Base-by-base conservation (phyloP, 2,113 vertebrate genomes). In the Heliornis fulica region DNA sequence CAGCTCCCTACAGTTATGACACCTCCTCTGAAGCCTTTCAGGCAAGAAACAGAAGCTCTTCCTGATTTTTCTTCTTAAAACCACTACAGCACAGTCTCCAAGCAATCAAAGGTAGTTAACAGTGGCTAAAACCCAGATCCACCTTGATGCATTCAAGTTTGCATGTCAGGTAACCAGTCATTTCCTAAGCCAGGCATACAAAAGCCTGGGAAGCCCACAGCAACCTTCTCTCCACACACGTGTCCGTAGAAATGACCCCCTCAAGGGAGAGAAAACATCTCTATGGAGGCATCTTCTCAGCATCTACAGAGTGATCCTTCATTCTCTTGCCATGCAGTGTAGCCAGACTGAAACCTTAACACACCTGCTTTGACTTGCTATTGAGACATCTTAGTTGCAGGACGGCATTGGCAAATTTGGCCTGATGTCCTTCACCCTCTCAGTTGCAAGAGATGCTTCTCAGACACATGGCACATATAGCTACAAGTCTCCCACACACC, bases 341-440 rank as follows among this genome's bases (percentile, higher is more conserved):
- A 75, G 40, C 12, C 40, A 43, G 34, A n/a, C 38, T 5, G 56
- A 8, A 68, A 51, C 29, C 10, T 14, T 9, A 72, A 10, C 22
- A 32, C 18, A 10, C 12, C 65, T 79, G 26, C 70, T 90, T 56
- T 29, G 19, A 32, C 28, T 22, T 65, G 17, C 25, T 71, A 10
- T 14, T 3, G 5, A 81, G 45, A 11, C 76, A 50, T 36, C 21
- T 46, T 31, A 80, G 60, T 10, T 84, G 36, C 61, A 34, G 70
- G 22, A 25, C 60, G 84, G 11, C 13, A 32, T 5, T 45, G 57
- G 36, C 32, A 76, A 31, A 21, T 22, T 36, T n/a, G 15, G 19
- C 36, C 41, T 0, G 0, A 31, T 7, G 34, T 5, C 25, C 26
- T 77, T 54, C 3, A 1, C 8, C 15, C 31, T 51, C n/a, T 25